These are phyloP conservation scores for Tiphia femorata DNA, from an alignment of 2,888 invertebrate species.

Conservation along the genomic window DNA sequence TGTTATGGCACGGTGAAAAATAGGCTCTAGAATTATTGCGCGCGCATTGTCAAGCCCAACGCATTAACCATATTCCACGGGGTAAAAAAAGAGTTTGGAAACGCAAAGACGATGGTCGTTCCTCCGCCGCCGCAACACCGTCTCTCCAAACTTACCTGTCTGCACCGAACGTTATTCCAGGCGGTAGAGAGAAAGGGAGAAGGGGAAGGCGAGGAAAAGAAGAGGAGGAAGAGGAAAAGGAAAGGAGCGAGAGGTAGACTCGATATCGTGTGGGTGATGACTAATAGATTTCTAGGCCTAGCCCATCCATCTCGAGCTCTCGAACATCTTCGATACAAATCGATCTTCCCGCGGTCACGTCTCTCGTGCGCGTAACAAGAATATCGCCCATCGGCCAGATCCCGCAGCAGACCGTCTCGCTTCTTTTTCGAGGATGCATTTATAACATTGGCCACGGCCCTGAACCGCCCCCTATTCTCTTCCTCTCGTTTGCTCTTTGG, in stretches of 20 bases:
- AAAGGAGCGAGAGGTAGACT: conserved; percentile 13
- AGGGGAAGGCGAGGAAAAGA: conserved; percentile 3
- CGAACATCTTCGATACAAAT: conserved; percentile 54
- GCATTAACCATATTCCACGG: conserved; percentile 44
- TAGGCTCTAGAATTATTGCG: too few relatives aligned
- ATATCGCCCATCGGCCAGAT: conserved; percentile 40
- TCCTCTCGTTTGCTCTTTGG: conserved; percentile 12
- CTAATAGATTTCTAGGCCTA: conserved; percentile 63
- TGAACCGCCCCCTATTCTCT: conserved; percentile 34
- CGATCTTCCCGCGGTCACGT: conserved; percentile 48
- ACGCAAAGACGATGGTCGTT: conserved; percentile 29
- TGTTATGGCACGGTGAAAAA: too few relatives aligned
- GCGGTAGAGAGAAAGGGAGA: background rate
- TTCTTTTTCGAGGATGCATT: conserved; percentile 45
- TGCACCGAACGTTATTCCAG: conserved; percentile 28
- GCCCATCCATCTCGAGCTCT: conserved; percentile 60
- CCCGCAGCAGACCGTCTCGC: conserved; percentile 26
- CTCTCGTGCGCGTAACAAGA: conserved; percentile 28
- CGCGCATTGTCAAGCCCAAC: conserved; percentile 5
- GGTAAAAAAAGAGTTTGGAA: conserved; percentile 27
- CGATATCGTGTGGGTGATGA: conserved; percentile 61
- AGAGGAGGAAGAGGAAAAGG: background rate
- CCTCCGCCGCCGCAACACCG: conserved; percentile 36
- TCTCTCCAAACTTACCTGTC: conserved; percentile 49
- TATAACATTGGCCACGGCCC: conserved; percentile 52